A percentile compares a stretch with the other conserved stretches of the same genome.
These are phyloP conservation scores for Corapipo altera DNA, from an alignment of 2,113 vertebrate genomes.

Conservation along the genomic window DNA sequence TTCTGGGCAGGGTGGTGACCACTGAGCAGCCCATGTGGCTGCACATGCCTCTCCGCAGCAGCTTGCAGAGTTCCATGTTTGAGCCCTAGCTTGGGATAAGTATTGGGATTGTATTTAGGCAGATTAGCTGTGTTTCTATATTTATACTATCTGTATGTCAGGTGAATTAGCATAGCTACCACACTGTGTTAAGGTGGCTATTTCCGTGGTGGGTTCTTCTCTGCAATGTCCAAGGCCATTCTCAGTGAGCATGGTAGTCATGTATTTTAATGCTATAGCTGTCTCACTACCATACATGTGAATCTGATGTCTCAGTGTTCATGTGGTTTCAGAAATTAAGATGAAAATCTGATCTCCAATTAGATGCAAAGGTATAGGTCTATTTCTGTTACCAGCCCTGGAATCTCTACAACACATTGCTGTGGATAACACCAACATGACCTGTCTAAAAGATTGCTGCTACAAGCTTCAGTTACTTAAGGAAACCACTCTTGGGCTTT, in stretches of 20 bases:
- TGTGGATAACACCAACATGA: neutral
- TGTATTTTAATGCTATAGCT: neutral
- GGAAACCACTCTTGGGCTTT: neutral
- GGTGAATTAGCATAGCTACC: neutral
- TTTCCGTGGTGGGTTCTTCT: neutral
- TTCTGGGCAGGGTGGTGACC: neutral
- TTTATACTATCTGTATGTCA: neutral
- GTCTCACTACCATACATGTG: neutral
- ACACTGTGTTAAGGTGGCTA: neutral
- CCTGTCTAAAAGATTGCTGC: neutral
- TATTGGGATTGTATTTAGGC: neutral
- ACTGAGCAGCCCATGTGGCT: neutral
- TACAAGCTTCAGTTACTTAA: neutral
- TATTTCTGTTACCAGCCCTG: neutral
- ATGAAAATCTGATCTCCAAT: neutral
- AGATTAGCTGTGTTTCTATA: neutral
- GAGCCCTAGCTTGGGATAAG: neutral
- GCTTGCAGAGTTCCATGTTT: neutral
- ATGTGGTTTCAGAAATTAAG: neutral
- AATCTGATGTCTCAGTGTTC: neutral
- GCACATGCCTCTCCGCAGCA: neutral
- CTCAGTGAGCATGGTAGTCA: neutral
- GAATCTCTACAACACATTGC: neutral
- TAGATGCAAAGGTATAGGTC: neutral
- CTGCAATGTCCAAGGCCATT: neutral